Evolutionary conservation across 2,888 invertebrate genomes (phyloP).

Genomic region (Hermaeophaga mercurialis): DNA sequence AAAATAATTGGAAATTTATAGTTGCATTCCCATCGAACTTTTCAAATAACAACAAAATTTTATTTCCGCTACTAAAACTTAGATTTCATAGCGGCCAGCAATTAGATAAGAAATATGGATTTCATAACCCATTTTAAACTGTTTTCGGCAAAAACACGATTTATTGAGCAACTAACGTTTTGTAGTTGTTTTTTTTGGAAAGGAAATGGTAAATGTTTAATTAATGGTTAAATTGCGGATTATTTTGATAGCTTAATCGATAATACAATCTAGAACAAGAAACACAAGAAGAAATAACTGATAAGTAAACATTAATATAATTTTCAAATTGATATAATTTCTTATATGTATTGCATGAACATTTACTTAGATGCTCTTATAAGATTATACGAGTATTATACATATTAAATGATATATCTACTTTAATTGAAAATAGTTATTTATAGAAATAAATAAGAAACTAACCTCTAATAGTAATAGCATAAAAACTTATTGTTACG

Average conservation of each 20-base stretch:
- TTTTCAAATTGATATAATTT: too few relatives aligned
- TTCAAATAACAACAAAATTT: conserved; percentile 32
- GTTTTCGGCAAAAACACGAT: conserved; percentile 6
- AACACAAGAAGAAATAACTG: too few relatives aligned
- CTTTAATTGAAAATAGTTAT: too few relatives aligned
- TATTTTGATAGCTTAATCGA: background rate
- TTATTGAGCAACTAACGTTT: background rate
- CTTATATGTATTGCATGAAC: too few relatives aligned
- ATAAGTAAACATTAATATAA: too few relatives aligned
- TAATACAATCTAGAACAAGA: background rate
- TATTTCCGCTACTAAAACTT: conserved; percentile 32
- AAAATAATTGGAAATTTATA: conserved; percentile 28
- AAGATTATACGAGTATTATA: too few relatives aligned
- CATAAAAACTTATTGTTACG: too few relatives aligned
- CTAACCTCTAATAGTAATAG: too few relatives aligned
- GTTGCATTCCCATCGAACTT: conserved; percentile 22
- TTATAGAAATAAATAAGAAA: too few relatives aligned
- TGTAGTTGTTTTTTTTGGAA: background rate
- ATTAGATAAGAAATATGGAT: conserved; percentile 33
- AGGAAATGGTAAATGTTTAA: background rate
- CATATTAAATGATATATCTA: too few relatives aligned
- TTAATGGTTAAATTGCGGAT: background rate
- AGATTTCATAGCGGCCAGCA: conserved; percentile 28
- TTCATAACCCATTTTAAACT: conserved; percentile 27
- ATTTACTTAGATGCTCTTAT: too few relatives aligned